Conservation (phyloP, 1,140 invertebrate genomes). For the Stegodyphus mimosarum region DNA sequence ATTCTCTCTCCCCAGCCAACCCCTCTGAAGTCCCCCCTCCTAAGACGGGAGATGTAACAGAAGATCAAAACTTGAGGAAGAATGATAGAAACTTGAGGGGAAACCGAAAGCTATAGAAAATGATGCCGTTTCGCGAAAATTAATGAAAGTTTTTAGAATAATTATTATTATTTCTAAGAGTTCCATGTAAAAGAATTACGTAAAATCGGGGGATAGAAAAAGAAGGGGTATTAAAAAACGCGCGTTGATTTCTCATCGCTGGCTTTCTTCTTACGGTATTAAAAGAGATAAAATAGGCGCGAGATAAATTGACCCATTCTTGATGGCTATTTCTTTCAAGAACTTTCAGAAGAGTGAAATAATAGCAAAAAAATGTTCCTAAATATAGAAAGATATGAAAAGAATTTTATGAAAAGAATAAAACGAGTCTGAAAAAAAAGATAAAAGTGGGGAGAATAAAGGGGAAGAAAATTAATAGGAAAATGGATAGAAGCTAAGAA, state of each 20-base stretch:
- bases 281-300: not conserved
- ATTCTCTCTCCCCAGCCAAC: too few species aligned
- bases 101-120: too few species aligned
- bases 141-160: not conserved
- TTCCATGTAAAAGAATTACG: not conserved
- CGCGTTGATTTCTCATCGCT: not conserved
- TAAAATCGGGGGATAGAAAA: not conserved
- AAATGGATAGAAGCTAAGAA: not conserved
- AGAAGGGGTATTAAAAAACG: not conserved
- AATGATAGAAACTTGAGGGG: too few species aligned
- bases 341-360: not conserved
- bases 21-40: too few species aligned
- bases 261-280: not conserved
- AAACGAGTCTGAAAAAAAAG: not conserved
- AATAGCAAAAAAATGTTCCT: not conserved
- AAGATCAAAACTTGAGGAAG: too few species aligned
- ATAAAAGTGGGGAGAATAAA: not conserved
- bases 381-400: not conserved
- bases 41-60: too few species aligned
- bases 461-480: not conserved
- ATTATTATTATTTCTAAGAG: slow-evolving; percentile 6
- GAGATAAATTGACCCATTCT: slow-evolving; percentile 13
- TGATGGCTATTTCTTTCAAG: not conserved
- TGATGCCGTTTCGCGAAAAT: not conserved
- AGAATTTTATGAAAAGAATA: not conserved